phyloP scores from a whole-genome alignment of 2,888 invertebrate genomes.

The Antheraea yamamai region DNA sequence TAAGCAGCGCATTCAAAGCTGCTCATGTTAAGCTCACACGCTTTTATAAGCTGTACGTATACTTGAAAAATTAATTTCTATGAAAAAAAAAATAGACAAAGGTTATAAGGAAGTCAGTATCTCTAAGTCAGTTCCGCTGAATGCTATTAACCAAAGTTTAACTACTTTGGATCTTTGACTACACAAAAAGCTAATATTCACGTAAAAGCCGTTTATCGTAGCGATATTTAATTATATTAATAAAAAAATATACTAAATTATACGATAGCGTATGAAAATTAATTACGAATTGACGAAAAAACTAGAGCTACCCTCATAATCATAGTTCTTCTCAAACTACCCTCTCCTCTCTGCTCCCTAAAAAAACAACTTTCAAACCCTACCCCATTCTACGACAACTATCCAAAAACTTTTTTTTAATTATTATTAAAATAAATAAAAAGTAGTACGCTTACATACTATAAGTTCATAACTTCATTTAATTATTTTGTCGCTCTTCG shows the following conservation, averaged over 20 bases:
- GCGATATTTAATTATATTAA: background rate
- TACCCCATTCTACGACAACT: slow-evolving; percentile 3
- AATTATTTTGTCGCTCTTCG: slow-evolving; percentile 43
- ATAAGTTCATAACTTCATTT: slow-evolving; percentile 73
- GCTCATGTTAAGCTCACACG: background rate
- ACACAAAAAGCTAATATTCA: background rate
- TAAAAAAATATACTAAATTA: background rate
- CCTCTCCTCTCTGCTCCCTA: too few relatives aligned
- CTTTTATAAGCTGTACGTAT: background rate
- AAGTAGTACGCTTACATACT: slow-evolving; percentile 69
- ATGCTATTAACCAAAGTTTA: background rate
- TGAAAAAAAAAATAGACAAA: background rate
- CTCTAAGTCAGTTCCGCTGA: background rate
- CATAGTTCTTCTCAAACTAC: background rate
- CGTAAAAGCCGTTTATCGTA: background rate
- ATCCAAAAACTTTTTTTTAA: slow-evolving; percentile 54
- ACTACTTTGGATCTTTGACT: background rate
- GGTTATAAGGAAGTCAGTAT: background rate
- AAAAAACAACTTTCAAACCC: slow-evolving; percentile 6
- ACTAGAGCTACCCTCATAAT: background rate
- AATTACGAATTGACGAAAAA: slow-evolving; percentile 14
- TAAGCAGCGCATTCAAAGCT: background rate
- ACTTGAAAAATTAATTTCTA: background rate
- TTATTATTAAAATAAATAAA: slow-evolving; percentile 61
- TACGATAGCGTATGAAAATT: background rate